Base-by-base conservation (phyloP, 2,888 invertebrate genomes). In the Hololepta plana region DNA sequence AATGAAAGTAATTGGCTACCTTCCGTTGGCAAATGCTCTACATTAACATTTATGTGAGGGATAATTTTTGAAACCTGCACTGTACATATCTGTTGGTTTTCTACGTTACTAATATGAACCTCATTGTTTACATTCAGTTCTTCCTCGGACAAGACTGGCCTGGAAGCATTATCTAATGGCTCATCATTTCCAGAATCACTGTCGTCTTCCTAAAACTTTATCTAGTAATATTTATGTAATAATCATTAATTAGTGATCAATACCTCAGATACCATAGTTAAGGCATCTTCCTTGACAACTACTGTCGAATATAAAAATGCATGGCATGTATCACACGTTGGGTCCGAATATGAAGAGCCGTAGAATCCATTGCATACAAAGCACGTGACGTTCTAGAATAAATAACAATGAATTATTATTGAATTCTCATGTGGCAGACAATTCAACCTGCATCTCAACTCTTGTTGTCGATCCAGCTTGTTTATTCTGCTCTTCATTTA, bases 321-420 rank as follows among this genome's bases (percentile, higher is more conserved):
- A 16, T 91, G 91, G 44, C 91, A 93, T 1, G 87, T 85, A 9
- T 77, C 71, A 53, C 91, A 93, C 1, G 88, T 74, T 6, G 88
- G 88, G 48, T 90, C 85, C 14, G 76, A 84, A 49, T 81, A 90
- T 51, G 76, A 82, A 1, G 84, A 81, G 0, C 88, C 88, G 50
- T 91, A 91, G 49, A 80, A 91, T 8, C 91, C 91, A 55, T 81
- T 77, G 47, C 91, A 91, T 29, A 81, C 67, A 44, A 73, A 73
- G 50, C 90, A 90, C 24, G 66, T 57, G 11, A 62, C 54, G 47
- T 72, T 68, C 77, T 80, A 57, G 10, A 60, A 47, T 22, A 28
- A 33, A 17, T 23, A 24, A 32, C 23, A 28, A 16, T 21, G 11
- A 10, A 24, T 23, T 6, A 15, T 20, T 27, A 32, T n/a, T n/a